phyloP scores from a whole-genome alignment of 2,888 invertebrate genomes.

The Sclerodermus sp. region DNA sequence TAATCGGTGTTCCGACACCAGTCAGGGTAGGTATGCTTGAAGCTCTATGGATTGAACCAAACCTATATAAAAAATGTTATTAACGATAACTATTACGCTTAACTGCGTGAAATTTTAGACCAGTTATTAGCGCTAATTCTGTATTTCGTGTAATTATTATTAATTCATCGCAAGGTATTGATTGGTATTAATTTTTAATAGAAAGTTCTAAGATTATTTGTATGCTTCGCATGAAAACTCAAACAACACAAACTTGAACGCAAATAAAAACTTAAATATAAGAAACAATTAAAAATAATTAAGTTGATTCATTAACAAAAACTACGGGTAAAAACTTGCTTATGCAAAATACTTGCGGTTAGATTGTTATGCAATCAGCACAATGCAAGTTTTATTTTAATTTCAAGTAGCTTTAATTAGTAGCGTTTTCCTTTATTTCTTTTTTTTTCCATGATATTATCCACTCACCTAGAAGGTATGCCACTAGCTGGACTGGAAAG shows the following conservation, averaged over 20 bases:
- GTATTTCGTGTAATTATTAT: no score
- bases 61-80: conserved; percentile 59
- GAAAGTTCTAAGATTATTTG: no score
- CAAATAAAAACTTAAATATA: no score
- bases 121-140: no score
- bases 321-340: no score
- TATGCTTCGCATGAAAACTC: no score
- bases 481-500: conserved; percentile 73
- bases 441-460: conserved; percentile 20
- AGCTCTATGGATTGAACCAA: conserved; percentile 81
- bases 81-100: conserved; percentile 18
- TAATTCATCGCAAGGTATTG: no score
- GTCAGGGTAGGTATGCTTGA: conserved; percentile 88
- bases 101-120: no score
- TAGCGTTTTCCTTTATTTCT: conserved; percentile 38
- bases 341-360: conserved; percentile 17
- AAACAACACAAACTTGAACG: no score
- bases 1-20: conserved; percentile 71
- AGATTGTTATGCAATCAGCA: conserved; percentile 21
- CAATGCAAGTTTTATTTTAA: conserved; percentile 1
- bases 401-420: conserved; percentile 11
- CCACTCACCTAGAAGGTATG: conserved; percentile 68
- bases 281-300: no score
- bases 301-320: no score
- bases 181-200: no score